Evolutionary conservation across 2,113 vertebrate species (phyloP).

Genomic region (Pogonocichla stellata): DNA sequence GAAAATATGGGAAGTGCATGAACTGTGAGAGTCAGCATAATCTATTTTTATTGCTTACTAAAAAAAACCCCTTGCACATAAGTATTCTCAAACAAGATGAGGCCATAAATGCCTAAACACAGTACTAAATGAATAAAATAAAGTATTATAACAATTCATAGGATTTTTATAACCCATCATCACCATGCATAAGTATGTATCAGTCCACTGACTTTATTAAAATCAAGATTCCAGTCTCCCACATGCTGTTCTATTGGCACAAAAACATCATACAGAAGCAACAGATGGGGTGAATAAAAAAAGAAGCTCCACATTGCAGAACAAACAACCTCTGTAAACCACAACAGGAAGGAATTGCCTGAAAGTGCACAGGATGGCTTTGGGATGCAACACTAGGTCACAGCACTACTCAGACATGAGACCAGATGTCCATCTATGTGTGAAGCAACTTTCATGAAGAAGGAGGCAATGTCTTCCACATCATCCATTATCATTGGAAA

Average conservation of each 20-base stretch:
- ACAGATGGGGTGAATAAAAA: not conserved
- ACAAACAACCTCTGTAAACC: not conserved
- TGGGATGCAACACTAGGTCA: not conserved
- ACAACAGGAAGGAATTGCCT: not conserved
- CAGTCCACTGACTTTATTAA: constrained; percentile 19
- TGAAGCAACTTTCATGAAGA: not conserved
- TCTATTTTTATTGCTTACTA: not conserved
- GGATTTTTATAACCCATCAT: constrained; percentile 40
- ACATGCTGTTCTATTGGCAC: not conserved
- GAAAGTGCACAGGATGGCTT: not conserved
- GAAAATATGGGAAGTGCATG: not conserved
- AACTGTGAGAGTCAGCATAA: constrained; percentile 5
- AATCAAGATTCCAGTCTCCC: not conserved
- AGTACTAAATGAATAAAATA: constrained; percentile 21
- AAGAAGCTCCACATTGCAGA: not conserved
- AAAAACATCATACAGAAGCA: not conserved
- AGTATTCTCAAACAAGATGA: constrained; percentile 34
- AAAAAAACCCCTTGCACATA: not conserved
- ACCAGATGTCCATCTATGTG: not conserved
- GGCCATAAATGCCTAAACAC: constrained; percentile 9
- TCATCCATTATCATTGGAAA: not conserved
- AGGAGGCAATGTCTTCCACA: not conserved
- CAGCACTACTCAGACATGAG: fast-evolving
- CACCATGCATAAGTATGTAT: not conserved
- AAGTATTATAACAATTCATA: not conserved